Percentiles rank a stretch among this genome's conserved stretches.
phyloP scores from a whole-genome alignment of 2,113 vertebrate species.

The Notothenia coriiceps region DNA sequence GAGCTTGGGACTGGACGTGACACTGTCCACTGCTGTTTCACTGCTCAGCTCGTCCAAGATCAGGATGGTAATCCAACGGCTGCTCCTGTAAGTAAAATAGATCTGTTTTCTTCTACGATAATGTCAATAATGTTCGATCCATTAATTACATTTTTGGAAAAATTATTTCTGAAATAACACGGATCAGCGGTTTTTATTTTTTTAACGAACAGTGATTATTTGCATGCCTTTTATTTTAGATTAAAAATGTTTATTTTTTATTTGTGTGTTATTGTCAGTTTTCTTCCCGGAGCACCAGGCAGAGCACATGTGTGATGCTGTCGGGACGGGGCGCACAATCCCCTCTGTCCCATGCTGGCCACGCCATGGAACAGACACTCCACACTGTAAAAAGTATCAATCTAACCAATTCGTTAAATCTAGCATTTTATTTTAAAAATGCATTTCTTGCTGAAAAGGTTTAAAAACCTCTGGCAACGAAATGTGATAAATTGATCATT shows the following conservation, averaged over 20 bases:
- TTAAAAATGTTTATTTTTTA: background rate
- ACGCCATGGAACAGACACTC: conserved; percentile 20
- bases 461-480: background rate
- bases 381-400: conserved; percentile 72
- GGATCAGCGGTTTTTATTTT: background rate
- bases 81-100: conserved; percentile 74
- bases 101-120: background rate
- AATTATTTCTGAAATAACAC: background rate
- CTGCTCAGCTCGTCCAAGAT: conserved; percentile 37
- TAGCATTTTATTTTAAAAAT: background rate
- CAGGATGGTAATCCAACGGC: conserved; percentile 65
- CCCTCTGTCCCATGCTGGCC: conserved; percentile 61
- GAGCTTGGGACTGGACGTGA: conserved; percentile 35
- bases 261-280: conserved; percentile 2
- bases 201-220: background rate
- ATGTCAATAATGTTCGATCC: background rate
- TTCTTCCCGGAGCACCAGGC: conserved; percentile 11
- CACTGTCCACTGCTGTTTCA: conserved; percentile 44
- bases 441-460: background rate
- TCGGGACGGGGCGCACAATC: conserved; percentile 78
- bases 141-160: background rate
- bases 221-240: background rate
- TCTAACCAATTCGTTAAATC: background rate
- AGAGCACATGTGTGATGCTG: conserved; percentile 73
- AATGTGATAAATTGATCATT: background rate